Base-by-base conservation (phyloP, 1,140 invertebrate genomes). In the Drosophila watanabei region DNA sequence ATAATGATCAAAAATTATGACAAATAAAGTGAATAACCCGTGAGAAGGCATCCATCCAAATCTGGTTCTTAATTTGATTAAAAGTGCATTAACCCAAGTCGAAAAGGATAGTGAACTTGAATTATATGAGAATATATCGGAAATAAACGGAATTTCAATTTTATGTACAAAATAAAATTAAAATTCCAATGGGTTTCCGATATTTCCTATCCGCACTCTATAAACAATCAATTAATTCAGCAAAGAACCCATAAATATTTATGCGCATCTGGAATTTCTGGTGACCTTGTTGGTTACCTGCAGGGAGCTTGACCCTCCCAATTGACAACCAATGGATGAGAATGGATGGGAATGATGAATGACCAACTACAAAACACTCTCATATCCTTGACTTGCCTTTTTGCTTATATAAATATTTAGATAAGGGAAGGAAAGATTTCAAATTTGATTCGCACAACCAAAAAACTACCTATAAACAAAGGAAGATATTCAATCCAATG, bases 161-260 rank as follows among this genome's bases (percentile, higher is more conserved):
- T n/a, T n/a, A n/a, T n/a, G n/a, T n/a, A n/a, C n/a, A n/a, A n/a
- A n/a, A n/a, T n/a, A 24, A 24, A 24, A 24, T 24, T 24, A 3
- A 24, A 24, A 24, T 24, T 68, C 13, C n/a, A 8, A 33, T 20
- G 33, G n/a, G 39, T n/a, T n/a, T 30, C 14, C 28, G 30, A n/a
- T 32, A 30, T 51, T 51, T 28, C 16, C 28, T 32, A 51, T n/a
- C 16, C 18, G 0, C 24, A 20, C 10, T 66, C 37, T 45, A 35
- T 68, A n/a, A 33, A 18, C 32, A 68, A 39, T n/a, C 24, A 59
- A 75, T 79, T 58, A 81, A 75, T 85, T 87, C 13, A 63, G 61
- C 20, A 48, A 73, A 62, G 48, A 59, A 28, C 59, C 37, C 49
- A 86, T 86, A 79, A 85, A 85, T 79, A 85, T 85, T 85, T 85